A percentile compares a stretch with the other conserved stretches of the same genome.
Conservation (phyloP, 2,113 vertebrate species). For the Bufo gargarizans region DNA sequence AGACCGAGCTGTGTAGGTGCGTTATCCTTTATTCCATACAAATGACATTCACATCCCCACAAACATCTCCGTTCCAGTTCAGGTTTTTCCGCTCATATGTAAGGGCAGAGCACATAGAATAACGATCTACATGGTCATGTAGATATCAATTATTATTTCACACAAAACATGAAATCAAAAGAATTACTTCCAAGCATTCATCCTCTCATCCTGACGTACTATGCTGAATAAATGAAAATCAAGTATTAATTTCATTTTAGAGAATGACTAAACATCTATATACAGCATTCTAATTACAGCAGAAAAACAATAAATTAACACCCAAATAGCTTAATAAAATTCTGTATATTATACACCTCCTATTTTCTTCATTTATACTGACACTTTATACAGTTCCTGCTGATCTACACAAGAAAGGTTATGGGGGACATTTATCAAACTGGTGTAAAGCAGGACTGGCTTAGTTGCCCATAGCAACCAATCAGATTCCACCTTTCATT, state of each 20-base stretch:
- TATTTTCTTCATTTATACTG: neutral
- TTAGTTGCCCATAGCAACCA: too few relatives aligned
- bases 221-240: neutral
- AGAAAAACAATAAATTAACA: neutral
- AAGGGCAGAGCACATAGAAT: neutral
- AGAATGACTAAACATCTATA: too few relatives aligned
- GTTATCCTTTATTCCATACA: slow-evolving; percentile 24
- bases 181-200: neutral
- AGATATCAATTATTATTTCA: neutral
- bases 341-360: neutral
- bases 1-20: neutral
- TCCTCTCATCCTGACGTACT: neutral
- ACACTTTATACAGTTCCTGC: neutral
- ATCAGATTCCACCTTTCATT: too few relatives aligned
- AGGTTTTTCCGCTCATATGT: neutral
- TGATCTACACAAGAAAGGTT: neutral
- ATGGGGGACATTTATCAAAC: too few relatives aligned
- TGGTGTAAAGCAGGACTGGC: too few relatives aligned
- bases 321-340: too few relatives aligned
- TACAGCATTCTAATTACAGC: neutral
- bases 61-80: neutral
- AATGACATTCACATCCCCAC: neutral
- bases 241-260: too few relatives aligned
- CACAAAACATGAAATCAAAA: neutral
- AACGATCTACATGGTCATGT: neutral